phyloP scores from a whole-genome alignment of 2,888 invertebrate genomes.

The Carpatolechia fugitivella region DNA sequence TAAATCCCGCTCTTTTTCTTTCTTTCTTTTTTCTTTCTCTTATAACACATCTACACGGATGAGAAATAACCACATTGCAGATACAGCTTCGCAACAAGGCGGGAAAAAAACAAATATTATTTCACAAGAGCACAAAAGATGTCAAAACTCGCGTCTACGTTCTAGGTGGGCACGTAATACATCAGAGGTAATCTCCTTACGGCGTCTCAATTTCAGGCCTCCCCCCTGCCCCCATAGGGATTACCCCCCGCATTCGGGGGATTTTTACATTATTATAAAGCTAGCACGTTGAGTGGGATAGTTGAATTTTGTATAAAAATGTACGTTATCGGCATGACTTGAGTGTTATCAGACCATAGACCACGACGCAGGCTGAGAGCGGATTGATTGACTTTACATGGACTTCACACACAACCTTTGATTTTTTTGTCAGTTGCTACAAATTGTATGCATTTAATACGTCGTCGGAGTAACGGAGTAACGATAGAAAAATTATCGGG shows the following conservation, averaged over 20 bases:
- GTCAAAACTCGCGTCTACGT: slow-evolving; percentile 21
- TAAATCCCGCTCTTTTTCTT: too few species aligned
- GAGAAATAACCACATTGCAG: neutral
- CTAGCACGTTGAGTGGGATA: slow-evolving; percentile 8
- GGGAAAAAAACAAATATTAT: neutral
- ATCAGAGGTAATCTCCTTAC: slow-evolving; percentile 73
- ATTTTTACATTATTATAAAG: slow-evolving; percentile 42
- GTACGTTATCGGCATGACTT: too few species aligned
- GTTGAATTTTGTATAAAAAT: neutral
- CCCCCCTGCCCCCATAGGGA: slow-evolving; percentile 40
- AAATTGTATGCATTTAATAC: too few species aligned
- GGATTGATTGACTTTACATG: too few species aligned
- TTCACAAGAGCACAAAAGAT: neutral
- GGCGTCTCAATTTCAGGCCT: slow-evolving; percentile 60
- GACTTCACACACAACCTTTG: too few species aligned
- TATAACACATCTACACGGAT: too few species aligned
- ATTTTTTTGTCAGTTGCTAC: too few species aligned
- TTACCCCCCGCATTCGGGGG: slow-evolving; percentile 33
- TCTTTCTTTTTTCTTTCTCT: too few species aligned
- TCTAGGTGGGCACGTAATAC: slow-evolving; percentile 60
- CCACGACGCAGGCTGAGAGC: too few species aligned
- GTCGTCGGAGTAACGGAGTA: too few species aligned
- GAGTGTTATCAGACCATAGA: too few species aligned
- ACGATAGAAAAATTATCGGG: too few species aligned
- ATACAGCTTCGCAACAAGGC: neutral